phyloP scores from a whole-genome alignment of 1,140 invertebrate genomes.

The Macrocentrus cingulum region DNA sequence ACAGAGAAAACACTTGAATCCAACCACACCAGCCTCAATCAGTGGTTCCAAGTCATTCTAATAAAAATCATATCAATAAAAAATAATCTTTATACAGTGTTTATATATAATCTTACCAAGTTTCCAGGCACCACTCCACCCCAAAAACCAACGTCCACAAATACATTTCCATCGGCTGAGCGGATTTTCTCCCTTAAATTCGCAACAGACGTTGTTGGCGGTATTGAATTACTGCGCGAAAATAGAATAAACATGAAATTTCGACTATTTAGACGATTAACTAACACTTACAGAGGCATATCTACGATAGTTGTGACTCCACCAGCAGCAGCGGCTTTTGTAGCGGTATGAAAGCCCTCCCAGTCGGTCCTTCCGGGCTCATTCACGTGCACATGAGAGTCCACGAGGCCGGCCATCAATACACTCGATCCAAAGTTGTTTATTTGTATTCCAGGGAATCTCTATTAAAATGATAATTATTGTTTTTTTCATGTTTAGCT shows the following conservation, averaged over 20 bases:
- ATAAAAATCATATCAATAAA: constrained; percentile 21
- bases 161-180: constrained; percentile 64
- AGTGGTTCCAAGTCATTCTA: constrained; percentile 65
- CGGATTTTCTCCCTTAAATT: constrained; percentile 65
- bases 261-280: constrained; percentile 14
- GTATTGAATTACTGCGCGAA: constrained; percentile 67
- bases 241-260: too few species aligned
- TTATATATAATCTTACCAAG: constrained; percentile 49
- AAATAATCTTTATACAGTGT: constrained; percentile 9
- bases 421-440: constrained; percentile 63
- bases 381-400: constrained; percentile 86
- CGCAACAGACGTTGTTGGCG: constrained; percentile 67
- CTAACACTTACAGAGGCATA: constrained; percentile 67
- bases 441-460: constrained; percentile 28
- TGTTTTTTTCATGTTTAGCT: too few species aligned
- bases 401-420: constrained; percentile 80
- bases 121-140: constrained; percentile 71
- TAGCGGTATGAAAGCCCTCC: constrained; percentile 73
- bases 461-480: too few species aligned
- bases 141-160: constrained; percentile 76
- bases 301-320: constrained; percentile 75
- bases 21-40: constrained; percentile 68
- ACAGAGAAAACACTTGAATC: constrained; percentile 75
- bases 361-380: constrained; percentile 78
- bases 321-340: constrained; percentile 70